Conservation (phyloP, 2,888 invertebrate genomes). For the Fragum sueziense region DNA sequence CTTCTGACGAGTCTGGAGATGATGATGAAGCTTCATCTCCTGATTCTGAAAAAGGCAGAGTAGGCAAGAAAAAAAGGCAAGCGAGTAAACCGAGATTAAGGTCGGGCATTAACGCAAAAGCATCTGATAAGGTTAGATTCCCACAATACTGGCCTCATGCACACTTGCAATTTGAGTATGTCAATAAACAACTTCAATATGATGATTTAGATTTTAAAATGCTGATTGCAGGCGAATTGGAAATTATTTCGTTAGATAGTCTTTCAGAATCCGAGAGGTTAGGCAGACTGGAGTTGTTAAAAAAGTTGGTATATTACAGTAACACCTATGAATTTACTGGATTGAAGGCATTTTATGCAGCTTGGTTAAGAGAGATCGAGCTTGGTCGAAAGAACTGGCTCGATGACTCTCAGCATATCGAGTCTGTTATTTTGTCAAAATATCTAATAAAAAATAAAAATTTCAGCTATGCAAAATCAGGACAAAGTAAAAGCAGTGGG, state of each 20-base stretch:
- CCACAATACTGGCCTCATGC: not conserved
- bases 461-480: not conserved
- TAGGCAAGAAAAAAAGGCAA: not conserved
- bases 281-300: not conserved
- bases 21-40: not conserved
- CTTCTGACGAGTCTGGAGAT: not conserved
- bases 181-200: not conserved
- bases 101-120: slow-evolving; percentile 12
- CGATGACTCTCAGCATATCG: not conserved
- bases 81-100: not conserved
- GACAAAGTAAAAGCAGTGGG: not conserved
- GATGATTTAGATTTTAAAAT: slow-evolving; percentile 16
- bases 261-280: not conserved
- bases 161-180: slow-evolving; percentile 8
- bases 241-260: not conserved
- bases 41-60: not conserved
- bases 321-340: slow-evolving; percentile 2
- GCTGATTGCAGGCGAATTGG: not conserved
- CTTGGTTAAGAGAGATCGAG: slow-evolving; percentile 16
- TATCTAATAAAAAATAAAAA: not conserved
- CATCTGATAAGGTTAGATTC: not conserved
- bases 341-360: slow-evolving; percentile 17
- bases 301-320: slow-evolving; percentile 9
- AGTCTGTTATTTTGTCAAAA: not conserved
- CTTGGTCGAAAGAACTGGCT: not conserved